Evolutionary conservation across 2,888 invertebrate species (phyloP), one percentile per base, ranked within the genome.

Genomic region (Euplexia lucipara): DNA sequence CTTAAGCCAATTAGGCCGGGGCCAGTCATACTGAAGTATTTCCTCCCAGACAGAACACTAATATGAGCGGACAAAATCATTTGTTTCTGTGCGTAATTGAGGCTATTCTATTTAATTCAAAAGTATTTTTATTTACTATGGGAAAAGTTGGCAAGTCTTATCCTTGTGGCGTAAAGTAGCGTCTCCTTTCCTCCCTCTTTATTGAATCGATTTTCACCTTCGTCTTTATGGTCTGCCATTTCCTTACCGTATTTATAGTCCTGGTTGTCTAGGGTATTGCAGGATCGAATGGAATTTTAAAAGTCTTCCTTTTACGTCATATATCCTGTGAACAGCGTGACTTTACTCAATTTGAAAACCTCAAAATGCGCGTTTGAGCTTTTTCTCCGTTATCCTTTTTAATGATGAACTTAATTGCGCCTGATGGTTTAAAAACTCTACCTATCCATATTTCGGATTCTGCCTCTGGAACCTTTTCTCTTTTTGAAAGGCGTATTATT

Each of bases 171-270:
- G 30, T 61, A 20, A 62, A 62, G 44, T 45, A 37, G 16, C 54
- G 32, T 39, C 53, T 53, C 44, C 26, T 62, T 65, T 32, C 63
- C n/a, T 41, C 66, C 73, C 47, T 41, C 63, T 72, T 37, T 73
- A 69, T 54, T 44, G 37, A 54, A 72, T 69, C 54, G 73, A 72
- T 69, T 69, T 69, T 65, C 68, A 69, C 53, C 73, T 69, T 42
- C 48, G 65, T 65, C 42, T 72, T 44, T 42, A 49, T 64, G 32
- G 41, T 39, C 47, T 72, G 52, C 35, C 32, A 53, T 64, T 53
- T 48, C 22, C 45, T 53, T 42, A 22, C 22, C 18, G 41, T 72
- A 22, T 52, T 72, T 48, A 53, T 64, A 65, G 37, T 53, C 32
- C 39, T 63, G 20, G 34, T 30, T 39, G 62, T 45, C 26, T 39